Conservation (phyloP, 92 coral and sea anemone species). For the Phenganax stokvisi region DNA sequence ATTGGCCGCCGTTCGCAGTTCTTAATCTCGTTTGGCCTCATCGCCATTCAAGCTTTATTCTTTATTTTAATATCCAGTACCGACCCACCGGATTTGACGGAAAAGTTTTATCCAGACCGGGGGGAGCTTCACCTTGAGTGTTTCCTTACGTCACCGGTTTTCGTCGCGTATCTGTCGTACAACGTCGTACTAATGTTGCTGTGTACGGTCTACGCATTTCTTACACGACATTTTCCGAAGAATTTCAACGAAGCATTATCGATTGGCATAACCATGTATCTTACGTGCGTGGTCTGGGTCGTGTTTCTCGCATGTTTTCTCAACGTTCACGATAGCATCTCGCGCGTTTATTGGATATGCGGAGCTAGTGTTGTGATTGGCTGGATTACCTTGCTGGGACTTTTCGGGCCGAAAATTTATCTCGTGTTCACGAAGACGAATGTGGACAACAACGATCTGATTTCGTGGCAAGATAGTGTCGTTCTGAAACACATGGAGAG, state of each 20-base stretch:
- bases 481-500: conserved; percentile 6
- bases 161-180: conserved; percentile 41
- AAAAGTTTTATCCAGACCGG: conserved; percentile 26
- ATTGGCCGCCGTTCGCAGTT: conserved; percentile 45
- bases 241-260: conserved; percentile 53
- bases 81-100: conserved; percentile 33
- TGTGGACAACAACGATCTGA: conserved; percentile 9
- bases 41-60: conserved; percentile 40
- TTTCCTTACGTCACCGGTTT: conserved; percentile 23
- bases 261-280: conserved; percentile 50
- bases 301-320: conserved; percentile 44
- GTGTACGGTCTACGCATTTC: conserved; percentile 48
- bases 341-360: conserved; percentile 43
- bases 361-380: conserved; percentile 42
- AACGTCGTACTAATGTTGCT: conserved; percentile 44
- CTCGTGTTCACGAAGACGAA: conserved; percentile 32
- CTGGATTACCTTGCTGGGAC: conserved; percentile 43
- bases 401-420: conserved; percentile 49
- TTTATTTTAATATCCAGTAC: conserved; percentile 37
- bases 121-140: conserved; percentile 42
- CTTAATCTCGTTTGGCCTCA: conserved; percentile 44
- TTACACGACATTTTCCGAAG: conserved; percentile 50
- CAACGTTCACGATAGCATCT: conserved; percentile 42
- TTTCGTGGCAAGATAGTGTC: conserved; percentile 7
- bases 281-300: conserved; percentile 44